phyloP scores from a whole-genome alignment of 2,797 vertebrate species.

The Hylomyscus alleni region DNA sequence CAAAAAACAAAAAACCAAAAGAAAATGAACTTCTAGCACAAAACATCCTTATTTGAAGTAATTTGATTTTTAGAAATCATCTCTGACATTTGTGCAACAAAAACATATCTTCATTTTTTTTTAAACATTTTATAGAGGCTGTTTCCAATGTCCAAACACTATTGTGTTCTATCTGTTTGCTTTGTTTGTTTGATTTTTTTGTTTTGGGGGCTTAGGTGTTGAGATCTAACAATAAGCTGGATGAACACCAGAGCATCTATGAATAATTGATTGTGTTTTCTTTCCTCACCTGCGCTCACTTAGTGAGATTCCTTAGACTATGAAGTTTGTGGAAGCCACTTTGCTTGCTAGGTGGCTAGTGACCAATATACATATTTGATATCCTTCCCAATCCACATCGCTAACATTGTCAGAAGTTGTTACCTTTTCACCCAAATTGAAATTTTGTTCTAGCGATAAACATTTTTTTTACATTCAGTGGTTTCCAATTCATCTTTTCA shows the following conservation, averaged over 20 bases:
- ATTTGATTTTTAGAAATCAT: neutral
- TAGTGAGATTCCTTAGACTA: neutral
- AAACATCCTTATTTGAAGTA: neutral
- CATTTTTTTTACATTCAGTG: neutral
- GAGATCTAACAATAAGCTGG: neutral
- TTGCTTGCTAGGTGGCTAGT: neutral
- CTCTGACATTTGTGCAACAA: neutral
- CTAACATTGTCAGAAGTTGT: neutral
- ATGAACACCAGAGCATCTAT: neutral
- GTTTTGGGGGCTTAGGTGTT: neutral
- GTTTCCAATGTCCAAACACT: neutral
- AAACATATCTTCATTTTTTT: neutral
- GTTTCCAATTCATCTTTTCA: neutral
- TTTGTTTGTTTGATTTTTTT: neutral
- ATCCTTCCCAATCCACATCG: neutral
- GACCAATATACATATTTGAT: neutral
- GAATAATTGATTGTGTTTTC: conserved; percentile 11
- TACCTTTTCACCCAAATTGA: conserved; percentile 7
- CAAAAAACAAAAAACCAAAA: neutral
- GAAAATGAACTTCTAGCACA: neutral
- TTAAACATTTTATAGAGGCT: neutral
- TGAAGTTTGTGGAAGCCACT: neutral
- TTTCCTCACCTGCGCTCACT: neutral
- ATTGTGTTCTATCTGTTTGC: neutral
- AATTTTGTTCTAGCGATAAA: neutral